Base-by-base conservation (phyloP, 2,888 invertebrate species). In the Rhorus exstirpatorius region DNA sequence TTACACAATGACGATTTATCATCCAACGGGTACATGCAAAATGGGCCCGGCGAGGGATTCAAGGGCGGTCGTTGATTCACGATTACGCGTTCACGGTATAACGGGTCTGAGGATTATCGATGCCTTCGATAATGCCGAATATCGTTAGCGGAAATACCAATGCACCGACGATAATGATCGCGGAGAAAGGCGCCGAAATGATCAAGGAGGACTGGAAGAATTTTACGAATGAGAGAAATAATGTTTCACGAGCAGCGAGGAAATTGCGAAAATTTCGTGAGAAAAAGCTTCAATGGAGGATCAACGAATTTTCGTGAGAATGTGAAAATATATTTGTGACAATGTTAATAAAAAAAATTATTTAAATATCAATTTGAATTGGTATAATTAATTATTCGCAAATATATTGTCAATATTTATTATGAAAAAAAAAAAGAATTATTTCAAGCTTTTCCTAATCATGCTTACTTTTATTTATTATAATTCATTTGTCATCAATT, bases 81-180 rank as follows among this genome's bases (percentile, higher is more conserved):
- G 96, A 71, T 90, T 97, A 12, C 93, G 93, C 89, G 96, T 97
- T 0, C 94, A 96, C 85, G 97, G 97, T 0, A 93, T 97, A 0
- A 92, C 93, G 12, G 94, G 95, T 4, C 93, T 98, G 4, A 94
- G 97, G 35, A 96, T 98, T 0, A 95, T 97, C 1, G 98, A 98
- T 90, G 97, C 96, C 0, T n/a, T 97, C 97, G 85, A 94, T 98
- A 19, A 97, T 98, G 96, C 97, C 97, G 0, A 94, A 93, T 0
- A 96, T 97, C 71, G 94, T 95, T 0, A 96, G 94, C 38, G 97
- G 97, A 0, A 97, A 97, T 89, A 97, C 97, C 0, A 97, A 97
- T 88, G 97, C 97, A 0, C 97, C 97, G 0, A 95, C 95, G 0
- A 95, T 97, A 55, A 97, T 97, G 97, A 96, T 97, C 53, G 97